Evolutionary conservation across 2,113 vertebrate genomes (phyloP).

Genomic region (Crotalus tigris): DNA sequence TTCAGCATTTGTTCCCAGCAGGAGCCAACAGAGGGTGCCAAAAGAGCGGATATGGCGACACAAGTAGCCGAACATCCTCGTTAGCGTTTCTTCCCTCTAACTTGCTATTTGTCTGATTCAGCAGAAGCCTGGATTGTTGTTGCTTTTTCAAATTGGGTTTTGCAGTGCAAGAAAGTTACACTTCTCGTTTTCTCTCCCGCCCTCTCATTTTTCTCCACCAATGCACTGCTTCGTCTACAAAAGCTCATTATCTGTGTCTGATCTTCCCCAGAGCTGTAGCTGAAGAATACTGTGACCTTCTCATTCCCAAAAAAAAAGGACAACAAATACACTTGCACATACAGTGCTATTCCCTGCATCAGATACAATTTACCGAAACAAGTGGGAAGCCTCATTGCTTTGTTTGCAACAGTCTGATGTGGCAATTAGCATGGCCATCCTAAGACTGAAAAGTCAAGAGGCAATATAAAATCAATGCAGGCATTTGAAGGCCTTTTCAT

Average conservation of each 20-base stretch:
- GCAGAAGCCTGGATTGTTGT: background rate
- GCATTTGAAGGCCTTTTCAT: background rate
- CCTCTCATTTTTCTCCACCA: background rate
- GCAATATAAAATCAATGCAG: background rate
- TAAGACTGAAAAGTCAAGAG: background rate
- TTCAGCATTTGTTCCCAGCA: background rate
- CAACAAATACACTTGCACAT: background rate
- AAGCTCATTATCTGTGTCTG: background rate
- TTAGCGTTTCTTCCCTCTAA: background rate
- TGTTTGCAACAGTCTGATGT: background rate
- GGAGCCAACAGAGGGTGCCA: slow-evolving; percentile 19
- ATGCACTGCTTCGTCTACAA: background rate
- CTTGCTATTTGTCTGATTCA: background rate
- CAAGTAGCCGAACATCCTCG: no score
- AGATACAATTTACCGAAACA: background rate
- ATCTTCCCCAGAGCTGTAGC: background rate
- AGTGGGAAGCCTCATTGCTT: background rate
- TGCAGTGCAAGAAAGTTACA: background rate
- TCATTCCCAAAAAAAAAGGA: background rate
- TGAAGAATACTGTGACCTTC: background rate
- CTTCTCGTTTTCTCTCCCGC: background rate
- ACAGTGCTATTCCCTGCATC: background rate
- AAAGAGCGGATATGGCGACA: background rate
- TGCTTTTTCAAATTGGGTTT: background rate
- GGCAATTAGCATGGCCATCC: background rate